A percentile compares a stretch with the other conserved stretches of the same genome.
phyloP scores from a whole-genome alignment of 2,888 invertebrate genomes.

The Protodeltote pygarga region DNA sequence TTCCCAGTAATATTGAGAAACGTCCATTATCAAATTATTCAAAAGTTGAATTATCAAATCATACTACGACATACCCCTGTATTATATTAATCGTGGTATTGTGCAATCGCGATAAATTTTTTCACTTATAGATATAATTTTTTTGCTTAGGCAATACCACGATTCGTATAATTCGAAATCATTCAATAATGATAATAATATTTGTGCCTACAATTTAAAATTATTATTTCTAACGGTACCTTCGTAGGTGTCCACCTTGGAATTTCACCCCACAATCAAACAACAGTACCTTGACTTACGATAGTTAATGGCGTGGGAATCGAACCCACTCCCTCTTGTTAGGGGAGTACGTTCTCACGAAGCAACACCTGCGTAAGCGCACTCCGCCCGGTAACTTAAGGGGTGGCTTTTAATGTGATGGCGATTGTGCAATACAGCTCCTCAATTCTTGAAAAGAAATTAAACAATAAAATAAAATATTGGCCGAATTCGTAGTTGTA shows the following conservation, averaged over 20 bases:
- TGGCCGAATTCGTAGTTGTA: no score
- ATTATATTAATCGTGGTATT: no score
- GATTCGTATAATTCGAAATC: no score
- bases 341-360: conserved; percentile 52
- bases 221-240: conserved; percentile 6
- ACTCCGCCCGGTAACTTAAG: conserved; percentile 41
- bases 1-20: no score
- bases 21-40: no score
- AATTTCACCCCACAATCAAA: conserved; percentile 19
- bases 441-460: not conserved
- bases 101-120: no score
- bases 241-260: conserved; percentile 18
- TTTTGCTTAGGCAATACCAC: no score
- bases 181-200: not conserved
- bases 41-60: no score
- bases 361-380: conserved; percentile 40
- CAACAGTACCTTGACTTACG: conserved; percentile 41
- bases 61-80: no score
- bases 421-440: conserved; percentile 5
- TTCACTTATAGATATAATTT: no score
- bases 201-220: no score
- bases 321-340: conserved; percentile 28
- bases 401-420: conserved; percentile 13
- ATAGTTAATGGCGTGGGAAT: conserved; percentile 44
- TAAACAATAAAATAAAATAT: no score